Conservation (phyloP, 2,113 vertebrate genomes). For the Sula dactylatra region DNA sequence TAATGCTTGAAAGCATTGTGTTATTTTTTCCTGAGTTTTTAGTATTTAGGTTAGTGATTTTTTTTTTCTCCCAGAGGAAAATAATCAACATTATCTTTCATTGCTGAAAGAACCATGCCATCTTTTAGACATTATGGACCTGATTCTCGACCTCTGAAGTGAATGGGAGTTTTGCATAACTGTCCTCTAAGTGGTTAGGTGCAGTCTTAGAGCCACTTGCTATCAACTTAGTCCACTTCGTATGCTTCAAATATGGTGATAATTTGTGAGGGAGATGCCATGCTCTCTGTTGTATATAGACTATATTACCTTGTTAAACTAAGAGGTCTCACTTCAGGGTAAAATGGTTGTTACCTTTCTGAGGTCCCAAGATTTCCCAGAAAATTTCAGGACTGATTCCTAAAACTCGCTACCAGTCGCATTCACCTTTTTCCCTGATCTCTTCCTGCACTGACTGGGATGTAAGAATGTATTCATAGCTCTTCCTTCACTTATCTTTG, state of each 20-base stretch:
- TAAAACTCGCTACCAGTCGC: not conserved
- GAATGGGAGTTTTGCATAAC: not conserved
- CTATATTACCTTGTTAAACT: not conserved
- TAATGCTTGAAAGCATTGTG: fast-evolving
- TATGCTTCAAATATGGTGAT: not conserved
- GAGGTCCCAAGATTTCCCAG: not conserved
- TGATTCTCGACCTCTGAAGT: not conserved
- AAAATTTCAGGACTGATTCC: not conserved
- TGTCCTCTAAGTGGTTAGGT: not conserved
- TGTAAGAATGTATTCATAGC: not conserved
- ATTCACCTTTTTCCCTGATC: not conserved
- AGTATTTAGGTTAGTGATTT: not conserved
- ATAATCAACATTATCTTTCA: not conserved
- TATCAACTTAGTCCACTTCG: not conserved
- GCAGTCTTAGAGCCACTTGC: not conserved
- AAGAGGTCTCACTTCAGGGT: not conserved
- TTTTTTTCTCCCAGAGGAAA: not conserved
- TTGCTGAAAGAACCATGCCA: not conserved
- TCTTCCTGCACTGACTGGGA: not conserved
- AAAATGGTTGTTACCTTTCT: not conserved
- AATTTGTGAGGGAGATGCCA: not conserved
- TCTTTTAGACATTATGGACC: not conserved
- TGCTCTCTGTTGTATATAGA: not conserved
- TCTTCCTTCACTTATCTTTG: not conserved
- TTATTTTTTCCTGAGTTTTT: not conserved